Percentiles rank a stretch among this genome's conserved stretches.
phyloP scores from a whole-genome alignment of 2,113 vertebrate genomes.

The Chaenocephalus aceratus region DNA sequence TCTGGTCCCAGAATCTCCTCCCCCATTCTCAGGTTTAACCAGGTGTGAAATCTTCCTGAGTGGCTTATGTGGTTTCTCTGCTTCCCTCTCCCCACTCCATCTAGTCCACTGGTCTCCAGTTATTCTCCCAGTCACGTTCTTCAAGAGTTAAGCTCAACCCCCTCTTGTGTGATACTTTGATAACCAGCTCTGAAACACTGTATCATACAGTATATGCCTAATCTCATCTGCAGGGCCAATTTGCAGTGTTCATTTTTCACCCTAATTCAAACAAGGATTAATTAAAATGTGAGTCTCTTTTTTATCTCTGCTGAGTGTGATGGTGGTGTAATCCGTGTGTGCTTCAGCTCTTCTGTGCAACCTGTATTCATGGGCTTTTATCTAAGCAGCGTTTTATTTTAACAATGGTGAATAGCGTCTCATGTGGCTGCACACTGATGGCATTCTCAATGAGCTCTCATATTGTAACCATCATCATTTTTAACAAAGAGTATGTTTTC shows the following conservation, averaged over 20 bases:
- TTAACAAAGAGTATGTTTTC: slow-evolving; percentile 57
- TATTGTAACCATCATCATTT: slow-evolving; percentile 43
- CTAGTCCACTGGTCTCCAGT: slow-evolving; percentile 23
- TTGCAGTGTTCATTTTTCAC: slow-evolving; percentile 69
- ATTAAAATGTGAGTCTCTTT: slow-evolving; percentile 72
- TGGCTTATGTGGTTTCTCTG: slow-evolving; percentile 31
- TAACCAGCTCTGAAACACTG: slow-evolving; percentile 48
- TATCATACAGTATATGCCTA: slow-evolving; percentile 44
- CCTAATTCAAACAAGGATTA: slow-evolving; percentile 78
- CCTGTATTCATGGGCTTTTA: slow-evolving; percentile 62
- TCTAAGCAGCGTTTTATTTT: slow-evolving; percentile 53
- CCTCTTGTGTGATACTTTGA: slow-evolving; percentile 42
- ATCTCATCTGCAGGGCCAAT: slow-evolving; percentile 63
- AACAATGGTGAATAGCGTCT: slow-evolving; percentile 66
- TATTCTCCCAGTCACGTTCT: slow-evolving; percentile 24
- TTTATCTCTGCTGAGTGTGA: slow-evolving; percentile 36
- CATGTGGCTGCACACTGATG: slow-evolving; percentile 45
- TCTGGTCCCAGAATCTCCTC: background rate
- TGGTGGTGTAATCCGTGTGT: slow-evolving; percentile 59
- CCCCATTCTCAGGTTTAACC: slow-evolving; percentile 12
- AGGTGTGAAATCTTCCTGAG: slow-evolving; percentile 52
- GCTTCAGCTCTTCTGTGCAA: slow-evolving; percentile 47
- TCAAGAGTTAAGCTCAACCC: slow-evolving; percentile 2
- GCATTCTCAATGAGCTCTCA: slow-evolving; percentile 39
- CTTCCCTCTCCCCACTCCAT: slow-evolving; percentile 38